Evolutionary conservation across 1,140 invertebrate species (phyloP).

Genomic region (Radopholus similis): DNA sequence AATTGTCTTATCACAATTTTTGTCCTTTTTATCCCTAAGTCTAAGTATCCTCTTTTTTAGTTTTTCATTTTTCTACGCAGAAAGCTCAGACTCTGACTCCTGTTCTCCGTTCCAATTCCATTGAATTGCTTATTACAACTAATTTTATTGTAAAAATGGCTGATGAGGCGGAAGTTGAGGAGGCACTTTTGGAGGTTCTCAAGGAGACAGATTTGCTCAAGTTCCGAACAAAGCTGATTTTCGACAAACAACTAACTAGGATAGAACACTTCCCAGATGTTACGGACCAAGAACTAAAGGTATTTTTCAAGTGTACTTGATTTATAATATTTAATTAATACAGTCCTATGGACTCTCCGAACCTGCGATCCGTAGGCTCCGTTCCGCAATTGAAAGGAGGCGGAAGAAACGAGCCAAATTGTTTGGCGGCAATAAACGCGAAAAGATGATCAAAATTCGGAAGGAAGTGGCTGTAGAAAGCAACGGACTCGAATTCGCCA

Average conservation of each 20-base stretch:
- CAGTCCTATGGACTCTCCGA: constrained; percentile 44
- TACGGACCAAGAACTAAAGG: constrained; percentile 38
- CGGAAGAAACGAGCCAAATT: constrained; percentile 21
- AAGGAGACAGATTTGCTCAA: constrained; percentile 38
- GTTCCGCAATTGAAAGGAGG: constrained; percentile 22
- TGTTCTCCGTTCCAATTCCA: too few relatives aligned
- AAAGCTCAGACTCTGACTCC: too few relatives aligned
- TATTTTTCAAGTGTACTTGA: constrained; percentile 6
- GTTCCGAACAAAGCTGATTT: constrained; percentile 30
- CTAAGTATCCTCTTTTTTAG: too few relatives aligned
- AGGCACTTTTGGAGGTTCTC: constrained; percentile 35
- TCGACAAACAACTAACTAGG: constrained; percentile 42
- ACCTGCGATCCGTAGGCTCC: constrained; percentile 42
- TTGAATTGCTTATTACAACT: too few relatives aligned
- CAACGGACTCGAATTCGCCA: constrained; percentile 7
- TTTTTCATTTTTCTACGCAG: too few relatives aligned
- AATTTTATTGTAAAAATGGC: constrained; percentile 3
- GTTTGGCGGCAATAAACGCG: neutral
- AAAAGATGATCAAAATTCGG: constrained; percentile 7
- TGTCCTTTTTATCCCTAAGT: too few relatives aligned
- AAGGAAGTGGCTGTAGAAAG: neutral
- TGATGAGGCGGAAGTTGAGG: constrained; percentile 33
- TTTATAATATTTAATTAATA: constrained; percentile 2
- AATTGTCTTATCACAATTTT: too few relatives aligned
- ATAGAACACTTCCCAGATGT: constrained; percentile 46